phyloP scores from a whole-genome alignment of 2,797 vertebrate genomes.

The Thunnus albacares region DNA sequence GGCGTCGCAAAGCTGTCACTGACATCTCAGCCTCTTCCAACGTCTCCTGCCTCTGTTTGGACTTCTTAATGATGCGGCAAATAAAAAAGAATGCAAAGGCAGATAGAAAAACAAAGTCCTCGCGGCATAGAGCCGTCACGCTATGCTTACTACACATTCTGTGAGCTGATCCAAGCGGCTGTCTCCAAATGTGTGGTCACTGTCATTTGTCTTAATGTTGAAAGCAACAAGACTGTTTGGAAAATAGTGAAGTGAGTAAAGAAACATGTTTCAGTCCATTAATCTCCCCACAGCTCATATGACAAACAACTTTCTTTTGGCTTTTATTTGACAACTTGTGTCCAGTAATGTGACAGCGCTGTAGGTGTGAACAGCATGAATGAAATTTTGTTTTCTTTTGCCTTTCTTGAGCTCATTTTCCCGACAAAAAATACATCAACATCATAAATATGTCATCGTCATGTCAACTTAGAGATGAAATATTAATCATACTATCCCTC shows the following conservation, averaged over 20 bases:
- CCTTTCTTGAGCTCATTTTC: background rate
- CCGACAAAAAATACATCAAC: background rate
- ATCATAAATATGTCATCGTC: background rate
- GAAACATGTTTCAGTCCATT: background rate
- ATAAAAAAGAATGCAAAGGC: slow-evolving; percentile 27
- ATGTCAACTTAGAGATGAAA: background rate
- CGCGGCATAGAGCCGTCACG: slow-evolving; percentile 20
- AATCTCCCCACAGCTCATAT: background rate
- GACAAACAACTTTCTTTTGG: background rate
- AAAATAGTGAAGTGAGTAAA: slow-evolving; percentile 8
- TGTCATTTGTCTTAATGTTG: slow-evolving; percentile 40
- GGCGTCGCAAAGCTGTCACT: slow-evolving; percentile 57
- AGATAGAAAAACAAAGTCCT: slow-evolving; percentile 52
- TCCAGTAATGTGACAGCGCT: background rate
- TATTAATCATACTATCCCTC: no score
- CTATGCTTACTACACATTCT: slow-evolving; percentile 13
- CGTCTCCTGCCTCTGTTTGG: slow-evolving; percentile 40
- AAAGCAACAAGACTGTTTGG: slow-evolving; percentile 22
- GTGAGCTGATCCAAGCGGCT: slow-evolving; percentile 27
- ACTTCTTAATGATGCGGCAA: slow-evolving; percentile 48
- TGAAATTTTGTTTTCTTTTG: background rate
- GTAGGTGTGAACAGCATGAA: background rate
- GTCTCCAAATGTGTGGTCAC: slow-evolving; percentile 24
- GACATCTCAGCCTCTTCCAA: slow-evolving; percentile 38
- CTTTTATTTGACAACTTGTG: no score